phyloP scores from a whole-genome alignment of 92 coral and sea anemone genomes.

The Umimayanthus kanabou region DNA sequence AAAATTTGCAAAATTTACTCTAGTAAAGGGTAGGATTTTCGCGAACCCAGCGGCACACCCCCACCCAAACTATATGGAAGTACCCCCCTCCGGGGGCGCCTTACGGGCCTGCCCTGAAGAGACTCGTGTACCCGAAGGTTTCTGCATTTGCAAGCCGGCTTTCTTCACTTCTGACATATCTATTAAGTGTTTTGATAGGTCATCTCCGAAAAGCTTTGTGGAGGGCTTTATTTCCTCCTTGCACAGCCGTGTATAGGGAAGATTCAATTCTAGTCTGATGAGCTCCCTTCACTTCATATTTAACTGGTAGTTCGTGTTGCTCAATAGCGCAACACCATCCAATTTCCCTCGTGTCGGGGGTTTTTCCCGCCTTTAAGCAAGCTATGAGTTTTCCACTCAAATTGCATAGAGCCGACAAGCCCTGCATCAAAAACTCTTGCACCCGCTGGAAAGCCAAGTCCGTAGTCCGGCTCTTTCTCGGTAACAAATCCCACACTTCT shows the following conservation, averaged over 20 bases:
- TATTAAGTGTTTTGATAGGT: constrained; percentile 40
- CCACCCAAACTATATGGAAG: too few species aligned
- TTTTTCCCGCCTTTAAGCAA: too few species aligned
- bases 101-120: constrained; percentile 23
- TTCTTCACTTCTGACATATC: constrained; percentile 50
- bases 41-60: too few species aligned
- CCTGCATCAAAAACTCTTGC: background rate
- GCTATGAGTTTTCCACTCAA: too few species aligned
- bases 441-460: constrained; percentile 40
- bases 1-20: too few species aligned
- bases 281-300: constrained; percentile 42
- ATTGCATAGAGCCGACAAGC: too few species aligned
- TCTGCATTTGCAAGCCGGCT: constrained; percentile 45
- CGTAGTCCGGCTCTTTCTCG: constrained; percentile 25
- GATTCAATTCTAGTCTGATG: constrained; percentile 35
- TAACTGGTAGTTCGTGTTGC: constrained; percentile 12
- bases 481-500: constrained; percentile 35
- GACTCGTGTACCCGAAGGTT: background rate
- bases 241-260: constrained; percentile 43
- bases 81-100: too few species aligned
- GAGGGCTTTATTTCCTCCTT: constrained; percentile 35
- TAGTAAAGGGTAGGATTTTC: too few species aligned
- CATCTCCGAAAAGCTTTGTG: constrained; percentile 42
- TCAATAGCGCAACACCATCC: constrained; percentile 28
- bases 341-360: background rate